These are phyloP conservation scores for Melanerpes formicivorus DNA, from an alignment of 2,113 vertebrate species.

Conservation along the genomic window DNA sequence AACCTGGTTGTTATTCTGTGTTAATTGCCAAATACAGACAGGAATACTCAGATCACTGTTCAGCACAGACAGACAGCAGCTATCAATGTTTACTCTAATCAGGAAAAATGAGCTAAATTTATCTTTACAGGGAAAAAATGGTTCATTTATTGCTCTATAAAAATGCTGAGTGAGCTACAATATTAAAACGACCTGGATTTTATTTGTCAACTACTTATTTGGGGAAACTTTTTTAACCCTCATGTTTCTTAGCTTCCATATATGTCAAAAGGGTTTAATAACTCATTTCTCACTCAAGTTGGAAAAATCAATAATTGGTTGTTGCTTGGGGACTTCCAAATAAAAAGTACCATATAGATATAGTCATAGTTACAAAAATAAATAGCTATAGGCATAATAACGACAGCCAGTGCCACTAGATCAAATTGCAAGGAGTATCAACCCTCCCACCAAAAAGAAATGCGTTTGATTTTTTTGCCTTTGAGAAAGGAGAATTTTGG, in stretches of 20 bases:
- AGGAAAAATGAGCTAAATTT: not conserved
- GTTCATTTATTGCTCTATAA: not conserved
- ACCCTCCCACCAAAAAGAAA: not conserved
- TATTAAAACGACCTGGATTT: slow-evolving; percentile 14
- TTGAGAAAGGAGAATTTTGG: not conserved
- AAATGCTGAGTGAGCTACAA: not conserved
- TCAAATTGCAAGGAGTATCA: not conserved
- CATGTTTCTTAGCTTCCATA: not conserved
- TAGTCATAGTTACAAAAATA: not conserved
- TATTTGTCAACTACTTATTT: not conserved
- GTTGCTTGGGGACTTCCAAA: not conserved
- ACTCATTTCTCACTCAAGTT: not conserved
- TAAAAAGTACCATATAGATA: not conserved
- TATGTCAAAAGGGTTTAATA: not conserved
- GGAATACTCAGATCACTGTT: not conserved
- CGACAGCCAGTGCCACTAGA: not conserved
- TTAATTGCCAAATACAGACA: not conserved
- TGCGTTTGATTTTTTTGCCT: not conserved
- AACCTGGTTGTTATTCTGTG: not conserved
- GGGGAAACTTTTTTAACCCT: not conserved
- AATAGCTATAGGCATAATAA: not conserved
- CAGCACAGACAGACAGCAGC: not conserved
- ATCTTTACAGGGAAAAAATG: not conserved
- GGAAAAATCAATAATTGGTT: not conserved
- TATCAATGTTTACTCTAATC: not conserved